Evolutionary conservation across 2,888 invertebrate genomes (phyloP).

Genomic region (Metalampra italica): DNA sequence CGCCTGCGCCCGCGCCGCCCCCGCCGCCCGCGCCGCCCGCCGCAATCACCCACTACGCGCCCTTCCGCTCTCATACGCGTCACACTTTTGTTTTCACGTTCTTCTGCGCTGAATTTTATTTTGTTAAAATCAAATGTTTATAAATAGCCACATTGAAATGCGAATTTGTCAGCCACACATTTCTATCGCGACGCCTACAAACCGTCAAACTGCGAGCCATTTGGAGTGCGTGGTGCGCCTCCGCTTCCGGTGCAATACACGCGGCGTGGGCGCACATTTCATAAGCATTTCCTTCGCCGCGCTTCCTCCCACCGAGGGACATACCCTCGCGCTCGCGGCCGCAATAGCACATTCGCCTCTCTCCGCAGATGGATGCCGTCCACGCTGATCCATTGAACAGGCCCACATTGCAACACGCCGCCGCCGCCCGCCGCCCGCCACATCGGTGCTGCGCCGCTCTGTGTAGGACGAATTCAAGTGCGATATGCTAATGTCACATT

Average conservation of each 20-base stretch:
- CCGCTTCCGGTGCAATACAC: conserved; percentile 54
- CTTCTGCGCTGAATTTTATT: conserved; percentile 1
- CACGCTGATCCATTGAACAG: conserved; percentile 29
- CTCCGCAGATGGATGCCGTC: conserved; percentile 28
- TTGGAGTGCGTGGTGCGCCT: conserved; percentile 46
- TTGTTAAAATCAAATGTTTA: not conserved
- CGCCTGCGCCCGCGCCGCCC: not conserved
- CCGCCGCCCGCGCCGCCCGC: not conserved
- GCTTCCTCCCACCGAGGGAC: conserved; percentile 52
- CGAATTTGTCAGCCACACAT: conserved; percentile 20
- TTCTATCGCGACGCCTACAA: conserved; percentile 41
- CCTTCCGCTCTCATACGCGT: conserved; percentile 32
- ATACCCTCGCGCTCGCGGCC: conserved; percentile 21
- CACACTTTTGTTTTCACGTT: not conserved
- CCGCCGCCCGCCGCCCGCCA: conserved; percentile 29
- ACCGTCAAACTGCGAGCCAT: conserved; percentile 23
- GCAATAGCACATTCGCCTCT: conserved; percentile 16
- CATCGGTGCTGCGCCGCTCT: conserved; percentile 17
- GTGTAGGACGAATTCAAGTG: conserved; percentile 44
- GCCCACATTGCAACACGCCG: conserved; percentile 33
- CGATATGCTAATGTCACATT: conserved; percentile 42
- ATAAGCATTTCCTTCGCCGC: conserved; percentile 63
- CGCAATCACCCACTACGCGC: conserved; percentile 24
- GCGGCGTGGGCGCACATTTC: conserved; percentile 60
- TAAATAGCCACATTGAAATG: not conserved